Percentiles rank a stretch among this genome's conserved stretches.
These are phyloP conservation scores for Ceuthmochares aereus DNA, from an alignment of 2,113 vertebrate genomes.

Conservation along the genomic window DNA sequence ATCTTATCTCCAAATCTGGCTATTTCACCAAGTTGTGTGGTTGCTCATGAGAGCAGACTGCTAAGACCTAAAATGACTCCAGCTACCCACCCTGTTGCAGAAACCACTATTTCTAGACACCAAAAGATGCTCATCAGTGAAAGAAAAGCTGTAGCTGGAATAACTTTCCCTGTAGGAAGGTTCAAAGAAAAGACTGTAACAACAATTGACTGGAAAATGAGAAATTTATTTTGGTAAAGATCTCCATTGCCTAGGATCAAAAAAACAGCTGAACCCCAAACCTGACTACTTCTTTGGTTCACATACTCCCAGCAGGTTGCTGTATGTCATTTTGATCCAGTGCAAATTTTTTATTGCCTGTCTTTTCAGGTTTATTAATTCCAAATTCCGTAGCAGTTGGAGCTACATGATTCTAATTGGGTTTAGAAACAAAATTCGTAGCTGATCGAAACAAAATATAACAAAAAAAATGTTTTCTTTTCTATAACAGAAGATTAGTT, in stretches of 20 bases:
- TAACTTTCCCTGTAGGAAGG: background rate
- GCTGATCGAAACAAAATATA: background rate
- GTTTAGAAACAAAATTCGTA: background rate
- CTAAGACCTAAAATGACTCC: background rate
- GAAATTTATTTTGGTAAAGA: background rate
- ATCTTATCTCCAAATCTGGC: fast-evolving
- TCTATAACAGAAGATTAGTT: background rate
- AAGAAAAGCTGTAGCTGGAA: background rate
- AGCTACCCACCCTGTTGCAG: background rate
- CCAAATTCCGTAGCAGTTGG: background rate
- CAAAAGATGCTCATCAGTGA: background rate
- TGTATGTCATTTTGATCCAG: background rate
- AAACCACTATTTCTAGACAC: background rate
- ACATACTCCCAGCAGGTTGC: background rate
- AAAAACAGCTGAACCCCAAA: background rate
- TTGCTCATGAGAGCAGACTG: background rate
- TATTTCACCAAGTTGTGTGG: background rate
- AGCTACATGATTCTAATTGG: background rate
- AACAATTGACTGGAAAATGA: background rate
- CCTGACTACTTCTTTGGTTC: background rate
- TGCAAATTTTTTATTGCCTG: background rate
- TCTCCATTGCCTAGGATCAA: background rate
- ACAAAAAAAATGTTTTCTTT: background rate
- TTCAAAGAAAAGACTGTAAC: background rate
- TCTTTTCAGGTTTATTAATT: background rate